Percentiles rank a stretch among this genome's conserved stretches.
Conservation (phyloP, 2,113 vertebrate species). For the Pelodiscus sinensis region DNA sequence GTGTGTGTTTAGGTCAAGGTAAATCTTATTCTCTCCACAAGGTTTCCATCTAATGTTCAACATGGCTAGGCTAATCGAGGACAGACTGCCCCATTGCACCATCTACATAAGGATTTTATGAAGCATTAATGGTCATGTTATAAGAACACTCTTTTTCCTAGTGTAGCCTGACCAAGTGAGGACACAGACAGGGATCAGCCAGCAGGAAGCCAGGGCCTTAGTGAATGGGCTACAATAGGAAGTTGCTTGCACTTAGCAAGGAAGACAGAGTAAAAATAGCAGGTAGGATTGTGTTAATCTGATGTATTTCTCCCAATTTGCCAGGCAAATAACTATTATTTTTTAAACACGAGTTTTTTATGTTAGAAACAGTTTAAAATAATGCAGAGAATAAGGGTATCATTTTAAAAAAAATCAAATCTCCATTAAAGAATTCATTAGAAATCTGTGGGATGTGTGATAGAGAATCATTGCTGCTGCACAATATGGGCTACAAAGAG, state of each 20-base stretch:
- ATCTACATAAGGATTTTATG: neutral
- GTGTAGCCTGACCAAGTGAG: fast-evolving
- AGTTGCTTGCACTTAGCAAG: neutral
- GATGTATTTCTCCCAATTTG: neutral
- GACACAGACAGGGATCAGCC: neutral
- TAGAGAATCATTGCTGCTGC: slow-evolving; percentile 3
- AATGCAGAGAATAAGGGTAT: neutral
- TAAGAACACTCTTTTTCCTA: neutral
- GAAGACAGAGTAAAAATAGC: neutral
- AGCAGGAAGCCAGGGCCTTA: neutral
- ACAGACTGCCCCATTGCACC: neutral
- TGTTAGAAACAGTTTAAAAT: neutral
- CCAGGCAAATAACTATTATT: neutral
- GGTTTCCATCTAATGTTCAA: neutral
- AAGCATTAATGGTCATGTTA: neutral
- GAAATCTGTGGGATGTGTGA: neutral
- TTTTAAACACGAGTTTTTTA: neutral
- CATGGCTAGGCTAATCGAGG: neutral
- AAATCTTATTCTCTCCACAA: neutral
- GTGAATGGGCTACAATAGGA: neutral
- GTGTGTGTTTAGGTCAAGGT: neutral
- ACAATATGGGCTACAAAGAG: slow-evolving; percentile 19
- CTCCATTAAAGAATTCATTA: slow-evolving; percentile 3
- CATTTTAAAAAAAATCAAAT: neutral
- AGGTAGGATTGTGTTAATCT: neutral